These are phyloP conservation scores for Cinara cedri DNA, from an alignment of 2,888 invertebrate genomes.

Conservation along the genomic window DNA sequence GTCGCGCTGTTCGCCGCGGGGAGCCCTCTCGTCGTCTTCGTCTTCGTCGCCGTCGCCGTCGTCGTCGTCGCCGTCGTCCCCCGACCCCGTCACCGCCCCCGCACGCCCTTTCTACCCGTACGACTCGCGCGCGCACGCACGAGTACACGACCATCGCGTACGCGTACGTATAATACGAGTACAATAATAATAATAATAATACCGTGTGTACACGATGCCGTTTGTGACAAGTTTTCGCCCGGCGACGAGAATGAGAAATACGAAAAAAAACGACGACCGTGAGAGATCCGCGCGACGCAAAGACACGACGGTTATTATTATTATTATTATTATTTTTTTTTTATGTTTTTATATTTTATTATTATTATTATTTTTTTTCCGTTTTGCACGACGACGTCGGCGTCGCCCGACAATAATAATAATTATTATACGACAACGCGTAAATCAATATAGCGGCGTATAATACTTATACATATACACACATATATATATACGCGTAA, in stretches of 20 bases:
- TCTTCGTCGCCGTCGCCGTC: slow-evolving; percentile 48
- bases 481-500: not conserved
- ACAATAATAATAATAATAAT: too few relatives aligned
- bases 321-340: slow-evolving; percentile 11
- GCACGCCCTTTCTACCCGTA: slow-evolving; percentile 33
- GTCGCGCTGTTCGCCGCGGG: slow-evolving; percentile 56
- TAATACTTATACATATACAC: not conserved
- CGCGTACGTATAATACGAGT: not conserved
- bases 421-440: slow-evolving; percentile 43
- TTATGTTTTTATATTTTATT: not conserved
- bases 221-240: slow-evolving; percentile 43
- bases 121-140: too few relatives aligned
- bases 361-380: slow-evolving; percentile 16
- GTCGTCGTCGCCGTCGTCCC: slow-evolving; percentile 21
- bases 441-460: slow-evolving; percentile 35
- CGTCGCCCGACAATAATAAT: slow-evolving; percentile 24
- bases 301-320: not conserved
- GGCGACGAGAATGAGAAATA: not conserved
- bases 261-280: slow-evolving; percentile 18
- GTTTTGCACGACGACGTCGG: slow-evolving; percentile 31
- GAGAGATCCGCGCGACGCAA: slow-evolving; percentile 18
- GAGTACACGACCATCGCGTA: too few relatives aligned
- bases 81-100: slow-evolving; percentile 24
- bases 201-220: not conserved
- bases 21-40: slow-evolving; percentile 45